These are phyloP conservation scores for Drosophila lacertosa DNA, from an alignment of 1,140 invertebrate species.

Conservation along the genomic window DNA sequence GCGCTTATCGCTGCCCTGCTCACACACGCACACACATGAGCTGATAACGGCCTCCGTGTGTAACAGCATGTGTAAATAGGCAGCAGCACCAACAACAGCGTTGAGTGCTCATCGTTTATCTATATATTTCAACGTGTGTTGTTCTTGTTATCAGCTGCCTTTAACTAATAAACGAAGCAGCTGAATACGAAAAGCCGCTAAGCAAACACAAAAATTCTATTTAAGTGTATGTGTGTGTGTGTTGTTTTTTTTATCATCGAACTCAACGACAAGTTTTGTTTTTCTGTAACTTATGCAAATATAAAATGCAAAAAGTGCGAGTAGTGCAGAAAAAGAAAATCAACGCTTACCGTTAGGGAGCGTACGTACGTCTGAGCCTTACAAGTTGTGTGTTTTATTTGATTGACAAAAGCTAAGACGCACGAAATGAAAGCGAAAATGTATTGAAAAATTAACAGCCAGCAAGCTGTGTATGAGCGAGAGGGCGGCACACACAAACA, in stretches of 20 bases:
- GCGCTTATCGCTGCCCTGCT: conserved; percentile 49
- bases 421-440: conserved; percentile 61
- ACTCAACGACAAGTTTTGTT: conserved; percentile 48
- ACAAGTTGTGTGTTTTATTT: conserved; percentile 22
- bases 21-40: neutral
- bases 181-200: conserved; percentile 40
- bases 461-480: conserved; percentile 16
- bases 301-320: conserved; percentile 6
- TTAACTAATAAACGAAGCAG: conserved; percentile 3
- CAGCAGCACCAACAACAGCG: conserved; percentile 13
- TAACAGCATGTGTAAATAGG: conserved; percentile 36
- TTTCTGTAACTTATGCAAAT: conserved; percentile 46
- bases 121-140: conserved; percentile 33
- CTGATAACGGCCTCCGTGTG: conserved; percentile 40
- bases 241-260: conserved; percentile 46
- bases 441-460: conserved; percentile 48
- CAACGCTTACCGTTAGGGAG: conserved; percentile 1
- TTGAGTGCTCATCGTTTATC: conserved; percentile 51
- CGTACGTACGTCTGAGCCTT: neutral
- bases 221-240: conserved; percentile 3
- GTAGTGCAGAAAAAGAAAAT: neutral
- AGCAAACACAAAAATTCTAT: conserved; percentile 40
- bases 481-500: too few relatives aligned
- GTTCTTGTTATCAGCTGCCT: conserved; percentile 39
- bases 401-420: conserved; percentile 37